These are phyloP conservation scores for Drosophila funebris DNA, from an alignment of 1,140 invertebrate species.

Conservation along the genomic window DNA sequence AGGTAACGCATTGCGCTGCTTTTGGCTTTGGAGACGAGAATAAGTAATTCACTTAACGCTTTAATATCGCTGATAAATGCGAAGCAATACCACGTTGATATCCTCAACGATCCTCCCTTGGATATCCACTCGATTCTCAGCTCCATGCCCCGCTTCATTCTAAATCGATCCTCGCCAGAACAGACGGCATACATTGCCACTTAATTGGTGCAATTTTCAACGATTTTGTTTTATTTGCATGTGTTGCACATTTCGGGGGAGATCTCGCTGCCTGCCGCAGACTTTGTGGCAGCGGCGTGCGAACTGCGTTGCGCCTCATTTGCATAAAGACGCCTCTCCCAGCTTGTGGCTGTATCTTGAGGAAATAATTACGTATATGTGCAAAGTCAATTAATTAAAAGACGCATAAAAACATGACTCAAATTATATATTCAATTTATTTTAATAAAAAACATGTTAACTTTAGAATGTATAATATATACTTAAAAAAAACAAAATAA, in stretches of 20 bases:
- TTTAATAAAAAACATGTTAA: no score
- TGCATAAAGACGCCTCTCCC: conserved; percentile 30
- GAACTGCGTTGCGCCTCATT: conserved; percentile 57
- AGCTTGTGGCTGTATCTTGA: no score
- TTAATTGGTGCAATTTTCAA: conserved; percentile 80
- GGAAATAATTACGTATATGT: background rate
- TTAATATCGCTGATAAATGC: conserved; percentile 83
- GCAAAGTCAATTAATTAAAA: no score
- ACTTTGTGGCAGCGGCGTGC: conserved; percentile 76
- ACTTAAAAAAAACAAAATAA: no score
- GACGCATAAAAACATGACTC: no score
- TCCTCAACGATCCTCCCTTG: background rate
- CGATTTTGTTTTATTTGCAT: conserved; percentile 79
- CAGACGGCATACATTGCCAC: conserved; percentile 55
- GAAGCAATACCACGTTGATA: conserved; percentile 39
- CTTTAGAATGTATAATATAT: no score
- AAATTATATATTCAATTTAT: no score
- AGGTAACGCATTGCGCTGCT: conserved; percentile 70
- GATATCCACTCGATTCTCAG: background rate
- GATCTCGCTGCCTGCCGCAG: conserved; percentile 54
- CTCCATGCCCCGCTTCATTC: background rate
- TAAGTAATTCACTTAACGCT: conserved; percentile 83
- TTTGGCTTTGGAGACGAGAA: conserved; percentile 53
- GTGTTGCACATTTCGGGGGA: conserved; percentile 27
- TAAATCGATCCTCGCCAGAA: background rate